These are phyloP conservation scores for Aproaerema taeniolella DNA, from an alignment of 2,888 invertebrate species.

Conservation along the genomic window DNA sequence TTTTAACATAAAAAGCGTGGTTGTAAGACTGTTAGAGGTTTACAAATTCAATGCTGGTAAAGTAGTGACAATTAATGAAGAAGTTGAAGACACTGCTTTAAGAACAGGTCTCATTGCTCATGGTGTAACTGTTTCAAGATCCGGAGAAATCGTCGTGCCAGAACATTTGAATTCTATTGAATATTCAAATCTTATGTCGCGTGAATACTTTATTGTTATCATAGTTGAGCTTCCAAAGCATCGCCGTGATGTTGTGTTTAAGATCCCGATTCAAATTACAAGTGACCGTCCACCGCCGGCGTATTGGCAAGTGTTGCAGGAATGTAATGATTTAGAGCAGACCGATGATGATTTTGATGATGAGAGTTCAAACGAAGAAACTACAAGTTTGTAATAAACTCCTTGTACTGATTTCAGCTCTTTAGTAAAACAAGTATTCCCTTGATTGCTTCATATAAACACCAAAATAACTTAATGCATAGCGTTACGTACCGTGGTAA, in stretches of 20 bases:
- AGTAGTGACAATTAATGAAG: slow-evolving; percentile 1
- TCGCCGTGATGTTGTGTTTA: slow-evolving; percentile 13
- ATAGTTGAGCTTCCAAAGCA: slow-evolving; percentile 14
- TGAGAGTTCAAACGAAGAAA: neutral
- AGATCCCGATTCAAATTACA: slow-evolving; percentile 19
- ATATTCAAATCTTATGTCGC: slow-evolving; percentile 14
- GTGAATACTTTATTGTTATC: slow-evolving; percentile 16
- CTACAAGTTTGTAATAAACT: too few species aligned
- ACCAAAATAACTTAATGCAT: too few species aligned
- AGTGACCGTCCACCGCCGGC: slow-evolving; percentile 5
- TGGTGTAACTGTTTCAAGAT: slow-evolving; percentile 13
- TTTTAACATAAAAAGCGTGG: slow-evolving; percentile 15
- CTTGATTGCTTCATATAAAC: too few species aligned
- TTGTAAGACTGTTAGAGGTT: slow-evolving; percentile 14
- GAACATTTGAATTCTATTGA: slow-evolving; percentile 15
- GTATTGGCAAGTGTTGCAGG: slow-evolving; percentile 19
- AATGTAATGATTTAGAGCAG: slow-evolving; percentile 8
- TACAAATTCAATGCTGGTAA: slow-evolving; percentile 14
- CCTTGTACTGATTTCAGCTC: too few species aligned
- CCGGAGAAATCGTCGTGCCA: slow-evolving; percentile 16
- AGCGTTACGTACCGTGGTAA: too few species aligned
- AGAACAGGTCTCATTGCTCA: slow-evolving; percentile 8
- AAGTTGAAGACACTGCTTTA: slow-evolving; percentile 12
- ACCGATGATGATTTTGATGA: neutral
- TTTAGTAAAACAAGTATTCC: too few species aligned